These are phyloP conservation scores for Imbricaverruca yamaguchii DNA, from an alignment of 2,888 invertebrate genomes.

Conservation along the genomic window DNA sequence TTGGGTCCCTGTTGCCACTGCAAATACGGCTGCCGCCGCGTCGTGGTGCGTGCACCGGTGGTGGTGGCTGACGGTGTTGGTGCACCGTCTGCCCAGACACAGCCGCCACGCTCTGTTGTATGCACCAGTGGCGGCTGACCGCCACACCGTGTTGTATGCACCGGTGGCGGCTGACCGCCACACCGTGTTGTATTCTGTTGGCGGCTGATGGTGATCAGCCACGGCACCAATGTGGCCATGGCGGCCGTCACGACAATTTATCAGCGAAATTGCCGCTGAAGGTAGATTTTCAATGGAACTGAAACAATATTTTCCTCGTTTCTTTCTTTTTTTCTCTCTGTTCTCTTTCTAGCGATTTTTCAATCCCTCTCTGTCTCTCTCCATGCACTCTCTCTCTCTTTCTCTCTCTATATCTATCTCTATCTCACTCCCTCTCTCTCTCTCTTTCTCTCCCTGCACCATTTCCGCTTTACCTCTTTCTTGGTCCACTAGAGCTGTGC, in stretches of 20 bases:
- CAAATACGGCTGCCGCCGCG: not conserved
- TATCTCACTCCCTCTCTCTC: not conserved
- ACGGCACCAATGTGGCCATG: too few species aligned
- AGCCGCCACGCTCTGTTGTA: not conserved
- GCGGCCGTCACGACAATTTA: too few species aligned
- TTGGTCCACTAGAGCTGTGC: not conserved
- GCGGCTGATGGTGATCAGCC: too few species aligned
- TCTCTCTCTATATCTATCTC: not conserved
- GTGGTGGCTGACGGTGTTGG: too few species aligned
- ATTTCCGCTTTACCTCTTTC: not conserved
- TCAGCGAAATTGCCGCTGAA: too few species aligned
- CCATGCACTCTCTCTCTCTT: not conserved
- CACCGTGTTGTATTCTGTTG: too few species aligned
- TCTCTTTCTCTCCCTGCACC: not conserved
- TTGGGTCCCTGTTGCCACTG: not conserved
- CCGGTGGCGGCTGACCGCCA: too few species aligned
- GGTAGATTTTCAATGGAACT: too few species aligned
- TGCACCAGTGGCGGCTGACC: not conserved
- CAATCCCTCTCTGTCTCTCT: conserved; percentile 5
- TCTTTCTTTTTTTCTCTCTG: not conserved
- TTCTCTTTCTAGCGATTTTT: not conserved
- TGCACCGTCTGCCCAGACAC: too few species aligned
- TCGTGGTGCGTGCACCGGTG: too few species aligned
- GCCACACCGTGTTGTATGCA: too few species aligned
- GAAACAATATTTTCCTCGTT: not conserved